A percentile compares a stretch with the other conserved stretches of the same genome.
These are phyloP conservation scores for Neogobius melanostomus DNA, from an alignment of 2,113 vertebrate species.

Conservation along the genomic window DNA sequence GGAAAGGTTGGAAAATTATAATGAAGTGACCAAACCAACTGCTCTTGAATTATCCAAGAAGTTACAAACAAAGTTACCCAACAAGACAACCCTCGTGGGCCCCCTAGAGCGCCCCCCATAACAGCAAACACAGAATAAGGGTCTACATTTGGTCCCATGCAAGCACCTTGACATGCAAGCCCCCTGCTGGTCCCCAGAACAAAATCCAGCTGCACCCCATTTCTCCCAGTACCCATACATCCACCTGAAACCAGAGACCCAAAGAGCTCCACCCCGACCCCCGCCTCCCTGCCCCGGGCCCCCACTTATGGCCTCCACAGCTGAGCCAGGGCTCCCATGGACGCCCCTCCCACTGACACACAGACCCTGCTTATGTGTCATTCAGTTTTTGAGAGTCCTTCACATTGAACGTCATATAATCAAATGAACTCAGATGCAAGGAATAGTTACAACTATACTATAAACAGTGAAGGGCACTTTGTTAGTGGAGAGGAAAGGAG, in stretches of 20 bases:
- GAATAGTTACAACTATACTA: neutral
- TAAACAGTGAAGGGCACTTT: no score
- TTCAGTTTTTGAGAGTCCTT: neutral
- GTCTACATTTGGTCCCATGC: slow-evolving; percentile 50
- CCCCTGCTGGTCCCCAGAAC: slow-evolving; percentile 41
- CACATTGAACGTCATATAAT: neutral
- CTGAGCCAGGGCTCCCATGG: slow-evolving; percentile 37
- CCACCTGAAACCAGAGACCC: slow-evolving; percentile 17
- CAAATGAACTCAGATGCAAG: neutral
- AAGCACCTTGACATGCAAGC: slow-evolving; percentile 35
- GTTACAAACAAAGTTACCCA: neutral
- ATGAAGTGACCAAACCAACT: neutral
- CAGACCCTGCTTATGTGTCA: neutral
- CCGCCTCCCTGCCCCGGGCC: slow-evolving; percentile 9
- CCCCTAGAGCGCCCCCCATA: slow-evolving; percentile 7
- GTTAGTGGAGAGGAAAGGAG: no score
- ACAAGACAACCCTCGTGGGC: slow-evolving; percentile 9
- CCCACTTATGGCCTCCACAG: slow-evolving; percentile 53
- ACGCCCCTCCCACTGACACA: slow-evolving; percentile 28
- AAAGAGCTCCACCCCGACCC: neutral
- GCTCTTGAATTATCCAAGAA: neutral
- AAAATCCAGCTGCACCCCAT: slow-evolving; percentile 56
- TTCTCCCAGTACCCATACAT: slow-evolving; percentile 4
- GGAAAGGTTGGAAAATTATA: no score
- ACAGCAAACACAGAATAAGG: slow-evolving; percentile 40